Conservation (phyloP, 1,140 invertebrate species). For the Nomia melanderi region DNA sequence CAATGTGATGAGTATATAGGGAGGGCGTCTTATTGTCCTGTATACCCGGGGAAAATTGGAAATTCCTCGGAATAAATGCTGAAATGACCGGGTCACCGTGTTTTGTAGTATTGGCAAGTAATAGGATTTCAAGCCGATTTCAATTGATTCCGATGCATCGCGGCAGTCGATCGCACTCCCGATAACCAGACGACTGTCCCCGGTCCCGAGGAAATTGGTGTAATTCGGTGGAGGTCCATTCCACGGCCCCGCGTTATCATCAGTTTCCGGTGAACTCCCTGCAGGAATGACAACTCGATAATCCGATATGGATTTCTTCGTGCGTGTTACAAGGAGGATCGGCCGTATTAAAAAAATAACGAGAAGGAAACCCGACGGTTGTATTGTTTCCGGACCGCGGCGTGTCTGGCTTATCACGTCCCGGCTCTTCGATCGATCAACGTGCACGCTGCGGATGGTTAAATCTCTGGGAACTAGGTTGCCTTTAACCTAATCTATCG, state of each 20-base stretch:
- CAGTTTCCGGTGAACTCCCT: conserved; percentile 34
- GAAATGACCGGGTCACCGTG: conserved; percentile 30
- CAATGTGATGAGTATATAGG: neutral
- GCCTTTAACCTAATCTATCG: neutral
- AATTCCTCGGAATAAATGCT: conserved; percentile 35
- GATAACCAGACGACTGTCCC: conserved; percentile 21
- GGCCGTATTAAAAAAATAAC: neutral
- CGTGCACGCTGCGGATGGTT: too few species aligned
- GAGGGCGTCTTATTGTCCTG: conserved; percentile 19
- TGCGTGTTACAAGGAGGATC: neutral
- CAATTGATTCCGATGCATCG: conserved; percentile 46
- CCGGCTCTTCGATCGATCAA: too few species aligned
- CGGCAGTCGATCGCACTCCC: conserved; percentile 47
- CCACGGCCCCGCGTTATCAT: conserved; percentile 39
- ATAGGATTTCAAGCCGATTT: conserved; percentile 48
- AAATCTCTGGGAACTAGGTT: too few species aligned
- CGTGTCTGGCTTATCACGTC: neutral
- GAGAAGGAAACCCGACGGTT: too few species aligned
- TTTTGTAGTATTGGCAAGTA: conserved; percentile 27
- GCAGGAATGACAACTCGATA: conserved; percentile 34
- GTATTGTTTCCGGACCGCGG: neutral
- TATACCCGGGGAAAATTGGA: conserved; percentile 20
- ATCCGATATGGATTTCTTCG: conserved; percentile 37
- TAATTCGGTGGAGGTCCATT: conserved; percentile 47
- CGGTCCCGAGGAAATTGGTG: conserved; percentile 52